Evolutionary conservation across 2,113 vertebrate species (phyloP).

Genomic region (Engraulis encrasicolus): DNA sequence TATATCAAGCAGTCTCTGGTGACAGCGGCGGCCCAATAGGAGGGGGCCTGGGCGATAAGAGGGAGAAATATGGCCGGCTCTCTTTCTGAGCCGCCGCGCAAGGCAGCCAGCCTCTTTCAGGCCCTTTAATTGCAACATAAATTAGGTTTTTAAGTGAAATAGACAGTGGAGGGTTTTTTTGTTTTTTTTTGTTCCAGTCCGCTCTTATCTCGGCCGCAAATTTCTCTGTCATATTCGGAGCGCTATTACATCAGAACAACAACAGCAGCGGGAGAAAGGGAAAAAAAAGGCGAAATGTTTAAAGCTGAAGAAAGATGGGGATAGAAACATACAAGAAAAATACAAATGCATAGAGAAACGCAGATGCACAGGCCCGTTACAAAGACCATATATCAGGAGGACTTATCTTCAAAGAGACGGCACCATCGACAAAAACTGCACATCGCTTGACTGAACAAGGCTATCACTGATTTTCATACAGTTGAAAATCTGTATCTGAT

Average conservation of each 20-base stretch:
- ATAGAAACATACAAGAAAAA: slow-evolving; percentile 13
- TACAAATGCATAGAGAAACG: slow-evolving; percentile 14
- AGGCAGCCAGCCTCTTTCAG: slow-evolving; percentile 59
- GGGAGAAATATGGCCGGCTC: slow-evolving; percentile 86
- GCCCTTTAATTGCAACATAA: slow-evolving; percentile 60
- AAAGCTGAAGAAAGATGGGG: slow-evolving; percentile 14
- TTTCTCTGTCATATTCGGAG: slow-evolving; percentile 44
- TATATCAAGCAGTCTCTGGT: slow-evolving; percentile 99
- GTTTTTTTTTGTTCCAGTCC: slow-evolving; percentile 56
- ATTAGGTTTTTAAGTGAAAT: slow-evolving; percentile 59
- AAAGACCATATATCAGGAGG: background rate
- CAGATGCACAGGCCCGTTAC: background rate
- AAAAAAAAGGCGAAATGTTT: slow-evolving; percentile 25
- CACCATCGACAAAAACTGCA: background rate
- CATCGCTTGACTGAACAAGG: background rate
- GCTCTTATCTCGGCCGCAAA: slow-evolving; percentile 49
- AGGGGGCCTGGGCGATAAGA: slow-evolving; percentile 92
- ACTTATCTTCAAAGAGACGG: background rate
- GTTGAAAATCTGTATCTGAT: background rate
- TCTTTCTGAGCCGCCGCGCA: slow-evolving; percentile 62
- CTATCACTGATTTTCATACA: background rate
- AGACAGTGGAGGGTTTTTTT: too few relatives aligned
- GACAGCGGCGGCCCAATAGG: slow-evolving; percentile 96
- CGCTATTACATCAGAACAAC: slow-evolving; percentile 41
- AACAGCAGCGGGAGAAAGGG: too few relatives aligned